Evolutionary conservation across 2,888 invertebrate genomes (phyloP).

Genomic region (Morpho achilles): DNA sequence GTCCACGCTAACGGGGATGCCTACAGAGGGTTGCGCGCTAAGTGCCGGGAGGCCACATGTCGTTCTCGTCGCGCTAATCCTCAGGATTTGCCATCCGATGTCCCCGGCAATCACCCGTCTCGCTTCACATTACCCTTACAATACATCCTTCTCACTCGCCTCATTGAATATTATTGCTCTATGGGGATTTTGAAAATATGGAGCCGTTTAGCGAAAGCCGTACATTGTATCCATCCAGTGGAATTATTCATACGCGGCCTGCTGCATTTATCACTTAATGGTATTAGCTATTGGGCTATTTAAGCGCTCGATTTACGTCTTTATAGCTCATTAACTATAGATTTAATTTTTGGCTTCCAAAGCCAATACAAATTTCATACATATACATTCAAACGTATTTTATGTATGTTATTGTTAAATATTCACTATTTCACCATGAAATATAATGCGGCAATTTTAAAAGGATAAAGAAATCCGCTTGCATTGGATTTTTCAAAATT

Average conservation of each 20-base stretch:
- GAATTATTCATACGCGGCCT: slow-evolving; percentile 76
- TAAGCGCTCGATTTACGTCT: slow-evolving; percentile 74
- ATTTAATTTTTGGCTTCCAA: neutral
- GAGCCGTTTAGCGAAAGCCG: slow-evolving; percentile 76
- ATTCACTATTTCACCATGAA: too few relatives aligned
- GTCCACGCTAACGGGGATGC: slow-evolving; percentile 30
- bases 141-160: slow-evolving; percentile 63
- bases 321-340: slow-evolving; percentile 36
- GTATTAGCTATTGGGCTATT: slow-evolving; percentile 74
- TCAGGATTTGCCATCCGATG: slow-evolving; percentile 74
- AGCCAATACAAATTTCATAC: too few relatives aligned
- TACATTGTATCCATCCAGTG: slow-evolving; percentile 75
- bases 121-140: slow-evolving; percentile 41
- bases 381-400: too few relatives aligned
- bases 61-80: slow-evolving; percentile 77
- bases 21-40: slow-evolving; percentile 52
- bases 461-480: too few relatives aligned
- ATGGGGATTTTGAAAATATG: slow-evolving; percentile 79
- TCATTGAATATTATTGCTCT: slow-evolving; percentile 79
- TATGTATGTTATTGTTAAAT: too few relatives aligned
- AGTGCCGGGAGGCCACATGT: slow-evolving; percentile 77
- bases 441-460: too few relatives aligned
- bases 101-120: slow-evolving; percentile 55
- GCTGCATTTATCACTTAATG: slow-evolving; percentile 78
- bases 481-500: too few relatives aligned